Base-by-base conservation (phyloP, 2,113 vertebrate genomes). In the Hirundichthys speculiger region DNA sequence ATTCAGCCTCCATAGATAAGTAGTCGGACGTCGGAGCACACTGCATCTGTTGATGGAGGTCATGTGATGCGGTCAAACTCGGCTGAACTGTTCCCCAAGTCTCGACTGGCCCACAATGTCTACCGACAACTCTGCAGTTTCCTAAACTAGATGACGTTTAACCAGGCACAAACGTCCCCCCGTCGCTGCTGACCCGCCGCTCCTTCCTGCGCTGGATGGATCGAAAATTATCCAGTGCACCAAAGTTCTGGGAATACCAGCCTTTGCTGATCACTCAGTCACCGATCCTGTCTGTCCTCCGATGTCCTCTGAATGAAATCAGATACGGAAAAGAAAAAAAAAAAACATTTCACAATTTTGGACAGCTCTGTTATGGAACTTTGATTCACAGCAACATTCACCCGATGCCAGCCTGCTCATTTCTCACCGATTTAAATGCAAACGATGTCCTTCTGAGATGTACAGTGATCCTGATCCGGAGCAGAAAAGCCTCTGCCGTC, bases 401-500 rank as follows among this genome's bases (percentile, higher is more conserved):
- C 50, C 50, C 20, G 69, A 64, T 57, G 30, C 18, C 1, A 10
- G 45, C 13, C 0, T 6, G 13, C 82, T 85, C 80, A 75, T 82
- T 80, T 72, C 63, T 60, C 49, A 49, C 45, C 59, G 18, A 79
- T 87, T 86, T 87, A 87, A 80, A 84, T 85, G 83, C 76, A 85
- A 89, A 85, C 76, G 58, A 3, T 74, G 56, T 69, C 71, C 62
- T 80, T 82, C 82, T 58, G 43, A 16, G 7, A 19, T 22, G 19
- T 52, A 69, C 82, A 63, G 64, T 46, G 64, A 80, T 84, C 75
- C 69, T 57, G 73, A 68, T 76, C 49, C 62, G 73, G 42, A 45
- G 52, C 14, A 24, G 61, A 69, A 77, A 85, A 59, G 25, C 50
- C 67, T 76, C 54, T n/a, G 42, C 64, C 69, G 42, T 75, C 62